Evolutionary conservation across 1,140 invertebrate species (phyloP).

Genomic region (Eciton burchellii): DNA sequence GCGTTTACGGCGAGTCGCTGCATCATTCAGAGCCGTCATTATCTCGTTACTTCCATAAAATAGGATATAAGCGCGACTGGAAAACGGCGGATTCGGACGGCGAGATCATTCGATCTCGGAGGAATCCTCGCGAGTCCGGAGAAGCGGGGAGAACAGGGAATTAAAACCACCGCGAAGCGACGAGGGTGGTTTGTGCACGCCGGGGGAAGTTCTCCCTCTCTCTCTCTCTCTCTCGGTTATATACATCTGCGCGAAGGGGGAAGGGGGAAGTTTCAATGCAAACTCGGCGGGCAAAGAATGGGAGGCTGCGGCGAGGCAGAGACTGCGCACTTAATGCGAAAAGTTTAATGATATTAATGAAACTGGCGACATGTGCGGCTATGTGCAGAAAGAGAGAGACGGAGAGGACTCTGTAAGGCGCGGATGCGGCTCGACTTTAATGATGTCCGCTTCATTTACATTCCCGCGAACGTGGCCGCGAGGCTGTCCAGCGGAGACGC

Average conservation of each 20-base stretch:
- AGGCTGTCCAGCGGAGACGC: conserved; percentile 21
- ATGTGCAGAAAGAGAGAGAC: not conserved
- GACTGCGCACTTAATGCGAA: conserved; percentile 63
- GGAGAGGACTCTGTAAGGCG: conserved; percentile 25
- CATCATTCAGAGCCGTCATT: conserved; percentile 27
- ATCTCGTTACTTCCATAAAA: not conserved
- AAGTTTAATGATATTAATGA: conserved; percentile 77
- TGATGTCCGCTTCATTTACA: conserved; percentile 74
- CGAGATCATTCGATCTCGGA: not conserved
- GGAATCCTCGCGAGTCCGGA: not conserved
- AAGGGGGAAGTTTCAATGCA: conserved; percentile 60
- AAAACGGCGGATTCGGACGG: too few relatives aligned
- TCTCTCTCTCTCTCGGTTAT: too few relatives aligned
- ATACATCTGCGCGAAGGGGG: conserved; percentile 1
- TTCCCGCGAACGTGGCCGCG: conserved; percentile 52
- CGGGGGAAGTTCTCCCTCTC: too few relatives aligned
- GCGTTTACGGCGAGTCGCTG: conserved; percentile 36
- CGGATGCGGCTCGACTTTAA: conserved; percentile 65
- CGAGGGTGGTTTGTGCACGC: conserved; percentile 22
- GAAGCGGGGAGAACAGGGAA: not conserved
- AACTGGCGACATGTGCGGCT: conserved; percentile 62
- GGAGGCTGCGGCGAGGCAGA: not conserved
- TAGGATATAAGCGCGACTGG: too few relatives aligned
- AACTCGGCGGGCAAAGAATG: conserved; percentile 61
- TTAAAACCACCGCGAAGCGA: not conserved